phyloP scores from a whole-genome alignment of 2,888 invertebrate species.

The Scaptomyza flava region DNA sequence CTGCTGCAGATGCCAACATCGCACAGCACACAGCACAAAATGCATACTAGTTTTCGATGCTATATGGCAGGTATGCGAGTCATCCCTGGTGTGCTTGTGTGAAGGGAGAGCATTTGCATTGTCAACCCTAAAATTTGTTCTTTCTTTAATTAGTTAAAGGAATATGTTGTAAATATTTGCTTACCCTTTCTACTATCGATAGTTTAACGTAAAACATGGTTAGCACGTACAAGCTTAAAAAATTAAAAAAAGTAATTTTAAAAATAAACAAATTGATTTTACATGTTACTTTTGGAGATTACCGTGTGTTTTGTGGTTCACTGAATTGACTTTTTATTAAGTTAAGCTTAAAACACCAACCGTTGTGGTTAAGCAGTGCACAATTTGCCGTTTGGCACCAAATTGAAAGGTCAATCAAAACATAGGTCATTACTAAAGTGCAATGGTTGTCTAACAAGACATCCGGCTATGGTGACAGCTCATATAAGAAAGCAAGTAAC shows the following conservation, averaged over 20 bases:
- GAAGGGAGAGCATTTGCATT: not conserved
- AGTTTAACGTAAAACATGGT: no score
- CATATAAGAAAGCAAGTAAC: conserved; percentile 30
- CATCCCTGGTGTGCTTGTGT: conserved; percentile 8
- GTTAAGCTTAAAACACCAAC: conserved; percentile 58
- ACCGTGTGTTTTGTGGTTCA: conserved; percentile 41
- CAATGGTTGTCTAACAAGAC: conserved; percentile 21
- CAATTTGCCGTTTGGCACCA: conserved; percentile 25
- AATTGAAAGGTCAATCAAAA: conserved; percentile 49
- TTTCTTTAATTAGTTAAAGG: no score
- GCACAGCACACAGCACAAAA: no score
- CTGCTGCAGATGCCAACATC: no score
- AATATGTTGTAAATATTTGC: no score
- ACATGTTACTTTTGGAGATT: not conserved
- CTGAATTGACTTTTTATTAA: conserved; percentile 53
- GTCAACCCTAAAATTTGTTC: not conserved
- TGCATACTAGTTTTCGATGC: no score
- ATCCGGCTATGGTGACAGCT: conserved; percentile 3
- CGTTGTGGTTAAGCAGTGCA: conserved; percentile 23
- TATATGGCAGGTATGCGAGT: no score
- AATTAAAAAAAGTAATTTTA: no score
- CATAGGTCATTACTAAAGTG: conserved; percentile 11
- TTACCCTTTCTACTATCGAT: no score
- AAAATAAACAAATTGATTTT: no score
- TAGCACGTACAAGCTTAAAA: no score